phyloP scores from a whole-genome alignment of 2,888 invertebrate genomes.

The Rosalia funebris region DNA sequence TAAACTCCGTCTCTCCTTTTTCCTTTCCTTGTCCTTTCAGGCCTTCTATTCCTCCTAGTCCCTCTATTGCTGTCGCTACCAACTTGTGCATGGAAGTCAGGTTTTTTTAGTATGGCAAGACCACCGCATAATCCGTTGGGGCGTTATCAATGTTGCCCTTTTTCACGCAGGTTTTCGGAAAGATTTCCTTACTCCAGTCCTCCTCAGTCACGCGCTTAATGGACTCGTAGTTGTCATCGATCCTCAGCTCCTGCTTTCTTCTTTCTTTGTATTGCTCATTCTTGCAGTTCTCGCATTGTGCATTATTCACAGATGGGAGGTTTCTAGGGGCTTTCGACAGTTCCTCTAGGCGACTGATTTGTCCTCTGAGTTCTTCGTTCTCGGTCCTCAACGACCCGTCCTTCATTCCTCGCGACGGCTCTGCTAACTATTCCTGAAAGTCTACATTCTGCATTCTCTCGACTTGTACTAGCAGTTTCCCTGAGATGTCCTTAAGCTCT shows the following conservation, averaged over 20 bases:
- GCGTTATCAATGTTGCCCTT: neutral
- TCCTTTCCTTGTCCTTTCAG: no score
- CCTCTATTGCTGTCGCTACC: neutral
- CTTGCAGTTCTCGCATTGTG: neutral
- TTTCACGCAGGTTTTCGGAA: neutral
- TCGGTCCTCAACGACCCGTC: neutral
- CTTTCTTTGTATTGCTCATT: neutral
- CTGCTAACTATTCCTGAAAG: neutral
- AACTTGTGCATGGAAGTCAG: no score
- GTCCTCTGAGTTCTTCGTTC: neutral
- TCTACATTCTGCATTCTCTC: neutral
- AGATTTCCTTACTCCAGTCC: neutral
- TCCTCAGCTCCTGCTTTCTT: no score
- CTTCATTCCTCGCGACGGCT: neutral
- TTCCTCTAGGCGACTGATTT: neutral
- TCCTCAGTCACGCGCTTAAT: neutral
- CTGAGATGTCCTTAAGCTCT: neutral
- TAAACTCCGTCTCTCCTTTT: neutral
- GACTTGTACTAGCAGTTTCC: neutral
- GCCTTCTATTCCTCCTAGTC: neutral
- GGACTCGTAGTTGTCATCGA: neutral
- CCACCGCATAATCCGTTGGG: neutral
- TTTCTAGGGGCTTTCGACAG: neutral
- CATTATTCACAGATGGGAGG: neutral
- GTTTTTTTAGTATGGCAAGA: neutral